These are phyloP conservation scores for Lepus timidus DNA, from an alignment of 2,113 vertebrate species.

Conservation along the genomic window DNA sequence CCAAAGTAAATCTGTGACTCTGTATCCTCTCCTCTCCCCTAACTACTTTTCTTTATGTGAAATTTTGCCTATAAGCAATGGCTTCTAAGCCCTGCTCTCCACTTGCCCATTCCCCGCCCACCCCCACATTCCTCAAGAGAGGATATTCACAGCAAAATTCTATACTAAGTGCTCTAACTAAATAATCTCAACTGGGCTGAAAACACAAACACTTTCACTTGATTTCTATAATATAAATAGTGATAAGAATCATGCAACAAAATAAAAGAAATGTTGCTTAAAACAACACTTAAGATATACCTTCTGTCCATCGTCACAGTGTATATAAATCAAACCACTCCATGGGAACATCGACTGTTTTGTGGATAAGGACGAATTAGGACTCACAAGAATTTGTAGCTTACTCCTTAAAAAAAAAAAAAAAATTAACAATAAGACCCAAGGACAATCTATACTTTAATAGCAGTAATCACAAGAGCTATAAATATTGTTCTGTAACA, in stretches of 20 bases:
- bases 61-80: background rate
- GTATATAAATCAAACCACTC: constrained; percentile 94
- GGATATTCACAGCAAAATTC: background rate
- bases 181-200: background rate
- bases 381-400: constrained; percentile 94
- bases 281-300: constrained; percentile 83
- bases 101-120: background rate
- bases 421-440: constrained; percentile 36
- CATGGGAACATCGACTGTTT: constrained; percentile 93
- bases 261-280: background rate
- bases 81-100: background rate
- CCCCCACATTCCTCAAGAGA: background rate
- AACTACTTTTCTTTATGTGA: background rate
- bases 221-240: background rate
- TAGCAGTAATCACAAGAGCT: background rate
- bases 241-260: background rate
- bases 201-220: background rate
- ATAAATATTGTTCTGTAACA: background rate
- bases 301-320: constrained; percentile 93
- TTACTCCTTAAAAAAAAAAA: constrained; percentile 88
- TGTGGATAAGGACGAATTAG: constrained; percentile 93
- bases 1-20: constrained; percentile 14
- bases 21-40: background rate
- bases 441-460: background rate
- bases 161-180: background rate